A percentile compares a stretch with the other conserved stretches of the same genome.
Evolutionary conservation across 1,140 invertebrate genomes (phyloP).

Genomic region (Zaprionus davidi): DNA sequence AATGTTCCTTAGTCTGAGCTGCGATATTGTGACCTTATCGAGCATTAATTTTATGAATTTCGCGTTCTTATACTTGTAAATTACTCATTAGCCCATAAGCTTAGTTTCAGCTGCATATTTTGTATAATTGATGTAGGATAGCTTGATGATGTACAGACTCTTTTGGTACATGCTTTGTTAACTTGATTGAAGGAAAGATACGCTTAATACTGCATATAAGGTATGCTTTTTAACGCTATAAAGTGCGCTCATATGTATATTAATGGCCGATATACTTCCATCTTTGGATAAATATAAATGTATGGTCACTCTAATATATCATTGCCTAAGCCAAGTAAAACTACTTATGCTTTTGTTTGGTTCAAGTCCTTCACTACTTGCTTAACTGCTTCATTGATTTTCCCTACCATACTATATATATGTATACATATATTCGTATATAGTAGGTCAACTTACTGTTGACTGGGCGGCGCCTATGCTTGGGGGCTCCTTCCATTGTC

Average conservation of each 20-base stretch:
- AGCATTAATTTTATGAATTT: not conserved
- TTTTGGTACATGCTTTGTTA: not conserved
- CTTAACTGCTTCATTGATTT: not conserved
- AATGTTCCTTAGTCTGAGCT: not conserved
- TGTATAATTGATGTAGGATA: not conserved
- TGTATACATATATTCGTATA: not conserved
- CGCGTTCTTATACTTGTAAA: not conserved
- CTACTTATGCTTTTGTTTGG: not conserved
- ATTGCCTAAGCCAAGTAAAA: too few species aligned
- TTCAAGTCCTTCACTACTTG: not conserved
- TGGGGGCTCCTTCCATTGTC: constrained; percentile 10
- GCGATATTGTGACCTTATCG: too few species aligned
- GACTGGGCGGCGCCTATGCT: not conserved
- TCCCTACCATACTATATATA: not conserved
- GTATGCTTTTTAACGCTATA: not conserved
- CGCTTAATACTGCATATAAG: not conserved
- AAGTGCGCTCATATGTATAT: too few species aligned
- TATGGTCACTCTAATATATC: too few species aligned
- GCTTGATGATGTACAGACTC: not conserved
- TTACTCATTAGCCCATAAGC: not conserved
- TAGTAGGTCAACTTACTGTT: not conserved
- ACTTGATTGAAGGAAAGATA: not conserved
- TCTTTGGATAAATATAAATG: too few species aligned
- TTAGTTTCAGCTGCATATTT: not conserved
- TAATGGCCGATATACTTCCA: too few species aligned